Base-by-base conservation (phyloP, 2,113 vertebrate species). In the Clarias macrocephalus region DNA sequence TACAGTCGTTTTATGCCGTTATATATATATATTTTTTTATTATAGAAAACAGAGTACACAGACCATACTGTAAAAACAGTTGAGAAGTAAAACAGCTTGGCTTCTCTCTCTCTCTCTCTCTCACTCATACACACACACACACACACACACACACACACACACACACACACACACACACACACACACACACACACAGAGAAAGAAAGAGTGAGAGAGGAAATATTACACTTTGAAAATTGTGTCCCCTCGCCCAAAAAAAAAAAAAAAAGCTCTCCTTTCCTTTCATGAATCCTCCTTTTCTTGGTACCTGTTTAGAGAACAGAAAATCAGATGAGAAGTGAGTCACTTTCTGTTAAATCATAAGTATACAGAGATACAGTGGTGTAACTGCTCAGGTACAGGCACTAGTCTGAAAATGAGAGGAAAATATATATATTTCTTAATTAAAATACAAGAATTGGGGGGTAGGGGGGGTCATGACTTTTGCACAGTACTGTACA, bases 221-320 rank as follows among this genome's bases (percentile, higher is more conserved):
- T 28, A 66, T 66, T 66, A 66, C 11, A 66, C n/a, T n/a, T 66
- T 25, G 21, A 75, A 73, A 23, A 48, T 75, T 75, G 18, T 72
- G 68, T 37, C 0, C 30, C 15, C 2, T 3, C 1, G 5, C 1
- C 2, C 54, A 5, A 16, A 75, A 72, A 28, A 16, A 28, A 10
- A 52, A 19, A 66, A 10, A 56, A 19, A 15, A 2, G 12, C 19
- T 42, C n/a, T 59, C 16, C 18, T 10, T 3, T 86, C 21, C n/a
- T 70, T 88, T 95, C 91, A 97, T 23, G 96, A 97, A 87, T 97
- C 97, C 89, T 97, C 96, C 83, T 97, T 97, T 85, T 97, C 97
- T 88, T 97, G 96, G 88, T 94, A 96, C 88, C 97, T 97, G 92
- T 2, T 91, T 77, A 37, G 4, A 62, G 62, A 80, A 85, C 88